phyloP scores from a whole-genome alignment of 2,888 invertebrate species.

The Empis livida region DNA sequence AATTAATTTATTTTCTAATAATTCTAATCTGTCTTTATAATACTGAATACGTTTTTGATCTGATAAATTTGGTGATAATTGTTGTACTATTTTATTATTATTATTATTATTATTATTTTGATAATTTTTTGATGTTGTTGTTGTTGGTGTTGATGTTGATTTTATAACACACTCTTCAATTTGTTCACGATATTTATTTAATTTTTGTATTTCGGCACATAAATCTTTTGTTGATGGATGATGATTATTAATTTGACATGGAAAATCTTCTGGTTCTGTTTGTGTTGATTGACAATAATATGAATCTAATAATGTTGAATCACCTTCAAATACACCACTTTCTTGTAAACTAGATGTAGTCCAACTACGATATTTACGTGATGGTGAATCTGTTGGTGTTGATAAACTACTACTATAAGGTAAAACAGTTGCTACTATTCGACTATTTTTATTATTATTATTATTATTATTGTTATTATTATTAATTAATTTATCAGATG shows the following conservation, averaged over 20 bases:
- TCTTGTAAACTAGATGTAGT: conserved; percentile 48
- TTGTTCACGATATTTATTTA: conserved; percentile 48
- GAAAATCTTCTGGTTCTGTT: conserved; percentile 42
- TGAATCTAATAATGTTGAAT: conserved; percentile 5
- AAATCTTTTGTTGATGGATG: conserved; percentile 38
- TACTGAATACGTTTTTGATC: conserved; percentile 48
- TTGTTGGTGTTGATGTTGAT: conserved; percentile 1
- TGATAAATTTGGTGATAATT: conserved; percentile 20
- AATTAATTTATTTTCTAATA: conserved; percentile 49
- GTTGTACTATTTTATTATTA: conserved; percentile 17
- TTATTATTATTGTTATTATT: not conserved
- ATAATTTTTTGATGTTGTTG: conserved; percentile 3
- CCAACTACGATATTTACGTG: conserved; percentile 20
- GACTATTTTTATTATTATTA: conserved; percentile 22
- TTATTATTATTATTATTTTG: conserved; percentile 13
- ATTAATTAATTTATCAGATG: not conserved
- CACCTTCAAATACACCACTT: conserved; percentile 59
- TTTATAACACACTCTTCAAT: conserved; percentile 42
- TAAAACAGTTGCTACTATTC: conserved; percentile 51
- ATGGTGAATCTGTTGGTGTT: conserved; percentile 36
- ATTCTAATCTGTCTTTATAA: conserved; percentile 51
- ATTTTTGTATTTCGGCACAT: conserved; percentile 48
- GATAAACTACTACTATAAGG: conserved; percentile 40
- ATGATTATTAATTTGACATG: not conserved
- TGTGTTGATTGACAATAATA: conserved; percentile 31